Percentiles rank a stretch among this genome's conserved stretches.
Evolutionary conservation across 2,113 vertebrate genomes (phyloP).

Genomic region (Actinemys pallida): DNA sequence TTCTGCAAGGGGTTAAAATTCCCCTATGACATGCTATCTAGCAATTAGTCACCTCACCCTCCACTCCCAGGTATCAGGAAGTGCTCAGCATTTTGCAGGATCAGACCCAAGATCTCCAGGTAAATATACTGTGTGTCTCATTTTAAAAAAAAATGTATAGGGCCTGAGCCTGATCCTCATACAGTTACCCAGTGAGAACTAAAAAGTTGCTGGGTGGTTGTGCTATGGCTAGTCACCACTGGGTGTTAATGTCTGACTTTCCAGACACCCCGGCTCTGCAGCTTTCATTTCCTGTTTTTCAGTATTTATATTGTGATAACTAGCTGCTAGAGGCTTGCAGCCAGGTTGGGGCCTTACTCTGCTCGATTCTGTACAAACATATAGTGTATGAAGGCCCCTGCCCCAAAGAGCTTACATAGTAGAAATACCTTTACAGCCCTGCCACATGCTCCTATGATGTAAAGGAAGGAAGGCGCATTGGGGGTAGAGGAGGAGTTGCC

Average conservation of each 20-base stretch:
- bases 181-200: rapidly evolving
- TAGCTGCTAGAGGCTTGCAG: background rate
- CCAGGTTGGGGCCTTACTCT: background rate
- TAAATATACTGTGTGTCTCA: background rate
- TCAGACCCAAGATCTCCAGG: background rate
- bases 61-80: background rate
- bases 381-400: too few relatives aligned
- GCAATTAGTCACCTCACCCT: background rate
- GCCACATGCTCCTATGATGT: background rate
- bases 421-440: background rate
- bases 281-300: background rate
- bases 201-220: background rate
- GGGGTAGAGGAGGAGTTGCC: too few relatives aligned
- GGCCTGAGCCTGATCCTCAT: background rate
- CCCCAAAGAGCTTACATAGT: background rate
- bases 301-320: background rate
- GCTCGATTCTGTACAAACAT: background rate
- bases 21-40: background rate
- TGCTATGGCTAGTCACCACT: background rate
- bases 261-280: background rate
- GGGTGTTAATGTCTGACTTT: background rate
- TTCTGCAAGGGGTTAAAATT: background rate
- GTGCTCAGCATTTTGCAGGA: background rate
- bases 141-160: background rate
- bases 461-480: background rate